Evolutionary conservation across 1,140 invertebrate species (phyloP).

Genomic region (Sycophila sp.): DNA sequence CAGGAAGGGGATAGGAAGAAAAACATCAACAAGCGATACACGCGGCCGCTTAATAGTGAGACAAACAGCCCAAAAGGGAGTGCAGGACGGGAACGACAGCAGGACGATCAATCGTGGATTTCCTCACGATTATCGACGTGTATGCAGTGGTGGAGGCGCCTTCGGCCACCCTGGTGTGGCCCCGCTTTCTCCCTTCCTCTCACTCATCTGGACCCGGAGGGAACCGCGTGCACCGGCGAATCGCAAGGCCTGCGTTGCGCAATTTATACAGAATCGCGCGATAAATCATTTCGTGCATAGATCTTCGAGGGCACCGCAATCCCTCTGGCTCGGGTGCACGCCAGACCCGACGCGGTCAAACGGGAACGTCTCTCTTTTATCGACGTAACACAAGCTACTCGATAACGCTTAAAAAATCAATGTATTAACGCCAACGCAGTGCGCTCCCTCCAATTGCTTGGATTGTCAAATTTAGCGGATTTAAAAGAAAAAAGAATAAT

Average conservation of each 20-base stretch:
- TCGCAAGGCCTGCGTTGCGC: too few relatives aligned
- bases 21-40: not conserved
- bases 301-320: not conserved
- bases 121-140: constrained; percentile 35
- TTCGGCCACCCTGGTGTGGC: not conserved
- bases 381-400: not conserved
- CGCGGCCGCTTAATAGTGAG: not conserved
- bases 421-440: too few relatives aligned
- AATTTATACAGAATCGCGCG: not conserved
- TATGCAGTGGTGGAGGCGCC: not conserved
- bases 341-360: not conserved
- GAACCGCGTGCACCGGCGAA: too few relatives aligned
- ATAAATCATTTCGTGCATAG: constrained; percentile 3
- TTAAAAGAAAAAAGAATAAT: not conserved
- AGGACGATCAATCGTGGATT: constrained; percentile 31
- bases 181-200: not conserved
- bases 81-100: not conserved
- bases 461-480: too few relatives aligned
- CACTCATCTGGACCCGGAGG: too few relatives aligned
- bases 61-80: not conserved
- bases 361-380: too few relatives aligned
- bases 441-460: too few relatives aligned
- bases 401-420: not conserved
- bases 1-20: too few relatives aligned
- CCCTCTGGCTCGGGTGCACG: too few relatives aligned